Evolutionary conservation across 2,797 vertebrate genomes (phyloP).

Genomic region (Graptemys geographica): DNA sequence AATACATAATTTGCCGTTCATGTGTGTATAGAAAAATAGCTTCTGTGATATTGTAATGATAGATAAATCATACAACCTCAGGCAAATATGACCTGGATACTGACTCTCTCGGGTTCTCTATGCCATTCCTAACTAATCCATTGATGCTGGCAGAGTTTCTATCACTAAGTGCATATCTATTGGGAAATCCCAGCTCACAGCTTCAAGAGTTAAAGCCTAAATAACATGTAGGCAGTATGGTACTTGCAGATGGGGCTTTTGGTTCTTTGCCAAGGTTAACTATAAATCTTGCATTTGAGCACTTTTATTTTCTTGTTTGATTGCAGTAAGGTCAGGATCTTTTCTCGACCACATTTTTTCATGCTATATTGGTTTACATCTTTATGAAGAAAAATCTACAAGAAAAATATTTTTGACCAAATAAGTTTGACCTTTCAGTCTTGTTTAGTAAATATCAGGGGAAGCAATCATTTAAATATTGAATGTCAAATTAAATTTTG

Average conservation of each 20-base stretch:
- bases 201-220: slow-evolving; percentile 57
- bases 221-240: slow-evolving; percentile 52
- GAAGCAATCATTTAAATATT: slow-evolving; percentile 9
- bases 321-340: neutral
- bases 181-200: slow-evolving; percentile 61
- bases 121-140: slow-evolving; percentile 72
- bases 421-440: slow-evolving; percentile 18
- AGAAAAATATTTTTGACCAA: slow-evolving; percentile 6
- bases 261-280: slow-evolving; percentile 67
- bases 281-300: slow-evolving; percentile 56
- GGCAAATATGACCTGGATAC: slow-evolving; percentile 42
- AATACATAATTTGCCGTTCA: neutral
- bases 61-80: slow-evolving; percentile 63
- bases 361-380: neutral
- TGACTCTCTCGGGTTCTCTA: slow-evolving; percentile 60
- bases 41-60: slow-evolving; percentile 49
- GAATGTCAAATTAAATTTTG: slow-evolving; percentile 1
- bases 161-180: slow-evolving; percentile 47
- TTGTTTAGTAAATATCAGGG: slow-evolving; percentile 8
- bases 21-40: slow-evolving; percentile 50
- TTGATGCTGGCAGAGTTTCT: slow-evolving; percentile 17
- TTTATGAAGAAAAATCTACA: neutral
- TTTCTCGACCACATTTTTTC: neutral
- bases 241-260: slow-evolving; percentile 68
- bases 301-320: neutral